Base-by-base conservation (phyloP, 2,797 vertebrate genomes). In the Microctenopoma steveboyesi region DNA sequence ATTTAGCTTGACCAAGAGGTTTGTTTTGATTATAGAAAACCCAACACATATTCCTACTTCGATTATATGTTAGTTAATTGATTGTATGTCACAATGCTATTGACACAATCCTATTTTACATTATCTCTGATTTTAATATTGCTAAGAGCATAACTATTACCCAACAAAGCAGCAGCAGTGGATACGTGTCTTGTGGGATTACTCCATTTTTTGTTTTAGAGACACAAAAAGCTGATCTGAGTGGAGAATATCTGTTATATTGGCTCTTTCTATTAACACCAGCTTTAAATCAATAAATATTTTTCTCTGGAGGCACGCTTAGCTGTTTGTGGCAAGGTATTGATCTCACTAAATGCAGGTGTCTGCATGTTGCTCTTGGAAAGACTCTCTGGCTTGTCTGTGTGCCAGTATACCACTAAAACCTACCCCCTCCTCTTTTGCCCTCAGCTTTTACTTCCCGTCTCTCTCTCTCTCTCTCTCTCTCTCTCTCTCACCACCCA, bases 291-390 rank as follows among this genome's bases (percentile, higher is more conserved):
- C 92, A 72, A 94, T 93, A 90, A n/a, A 40, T n/a, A 49, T 52
- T 62, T 25, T 42, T 72, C 92, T 86, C 90, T 54, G n/a, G 88
- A 67, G 89, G 73, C 40, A 16, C 49, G 78, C 71, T 64, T 67
- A 84, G 86, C 74, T 84, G 88, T 72, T 76, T 82, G 79, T 76
- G 86, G 89, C 81, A 70, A 66, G 69, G 10, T 91, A 95, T 95
- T 22, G 84, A 95, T 94, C 83, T 80, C 61, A 58, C 69, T 91
- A 35, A 91, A 92, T 92, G 92, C 86, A 90, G 83, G 88, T 89
- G 86, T 88, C 83, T 90, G 85, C 78, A 88, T 86, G 81, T 35
- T 81, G 81, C 81, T 87, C 78, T 82, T 70, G 60, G 66, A 70
- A 61, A 88, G 74, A 85, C 78, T 82, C 64, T 72, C 73, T 60